A percentile compares a stretch with the other conserved stretches of the same genome.
Evolutionary conservation across 2,888 invertebrate species (phyloP).

Genomic region (Polydrusus tereticollis): DNA sequence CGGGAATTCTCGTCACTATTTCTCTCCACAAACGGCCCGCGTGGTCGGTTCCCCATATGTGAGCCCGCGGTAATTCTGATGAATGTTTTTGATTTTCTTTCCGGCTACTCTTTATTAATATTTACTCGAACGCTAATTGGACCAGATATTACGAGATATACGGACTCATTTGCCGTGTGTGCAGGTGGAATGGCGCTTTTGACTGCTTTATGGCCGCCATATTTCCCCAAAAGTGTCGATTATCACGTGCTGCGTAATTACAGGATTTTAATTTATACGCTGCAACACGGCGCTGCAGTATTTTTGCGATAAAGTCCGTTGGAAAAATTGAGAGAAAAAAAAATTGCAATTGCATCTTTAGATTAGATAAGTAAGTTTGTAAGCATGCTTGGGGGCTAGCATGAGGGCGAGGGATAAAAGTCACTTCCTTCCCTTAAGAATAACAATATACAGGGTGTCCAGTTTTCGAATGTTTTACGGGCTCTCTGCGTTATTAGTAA

Average conservation of each 20-base stretch:
- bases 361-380: too few relatives aligned
- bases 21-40: conserved; percentile 62
- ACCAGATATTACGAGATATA: conserved; percentile 53
- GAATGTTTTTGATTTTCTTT: conserved; percentile 66
- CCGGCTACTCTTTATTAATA: conserved; percentile 52
- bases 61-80: conserved; percentile 64
- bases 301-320: too few relatives aligned
- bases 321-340: too few relatives aligned
- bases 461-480: too few relatives aligned
- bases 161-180: conserved; percentile 41
- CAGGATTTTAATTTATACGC: conserved; percentile 24
- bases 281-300: conserved; percentile 22
- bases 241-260: conserved; percentile 26
- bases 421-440: too few relatives aligned
- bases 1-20: conserved; percentile 66
- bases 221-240: conserved; percentile 38
- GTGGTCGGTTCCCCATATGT: conserved; percentile 63
- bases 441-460: too few relatives aligned
- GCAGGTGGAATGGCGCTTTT: conserved; percentile 48
- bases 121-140: conserved; percentile 50
- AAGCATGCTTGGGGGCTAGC: too few relatives aligned
- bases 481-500: too few relatives aligned
- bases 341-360: too few relatives aligned
- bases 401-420: too few relatives aligned
- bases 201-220: conserved; percentile 46